Evolutionary conservation across 2,888 invertebrate genomes (phyloP), one percentile per base, ranked within the genome.

Genomic region (Hirtodrosophila histrioides): DNA sequence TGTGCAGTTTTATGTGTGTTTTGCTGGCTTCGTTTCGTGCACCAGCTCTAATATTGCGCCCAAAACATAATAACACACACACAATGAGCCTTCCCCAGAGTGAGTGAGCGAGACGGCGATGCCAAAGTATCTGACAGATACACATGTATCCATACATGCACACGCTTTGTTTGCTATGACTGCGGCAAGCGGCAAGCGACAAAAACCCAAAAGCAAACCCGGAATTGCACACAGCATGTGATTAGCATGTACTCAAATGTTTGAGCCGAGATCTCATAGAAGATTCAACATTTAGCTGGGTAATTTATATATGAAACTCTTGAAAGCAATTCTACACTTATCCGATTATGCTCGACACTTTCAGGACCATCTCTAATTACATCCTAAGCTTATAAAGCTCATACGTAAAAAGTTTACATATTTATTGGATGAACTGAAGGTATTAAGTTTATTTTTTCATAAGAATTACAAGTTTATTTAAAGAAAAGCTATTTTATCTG

Each of bases 1-100:
- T 70, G 64, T 69, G 61, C 73, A 76, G 43, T 66, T 23, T 35
- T 11, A 12, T 57, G 46, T 64, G 54, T 65, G 37, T 46, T 63
- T 71, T 44, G 74, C 71, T 67, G 75, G 64, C 70, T 71, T 71
- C 67, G 66, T 68, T 71, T 72, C 69, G 76, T 75, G 83, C 84
- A 83, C 65, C 75, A 80, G 80, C 81, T 81, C 81, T 73, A 81
- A 81, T 73, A 73, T 69, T 76, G 78, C 78, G 73, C 78, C 77
- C 73, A 73, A 71, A 69, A 62, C 56, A 71, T 63, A 71, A 75
- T 63, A 71, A 61, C 57, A 71, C 44, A 55, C 71, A 53, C 69
- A 57, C 53, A 64, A 65, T 48, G 63, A 65, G 62, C 53, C 64
- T 61, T 39, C 60, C 50, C 27, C 23, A 36, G 39, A 39, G 39